Conservation (phyloP, 2,888 invertebrate species). For the Hypselothyrea guttata region DNA sequence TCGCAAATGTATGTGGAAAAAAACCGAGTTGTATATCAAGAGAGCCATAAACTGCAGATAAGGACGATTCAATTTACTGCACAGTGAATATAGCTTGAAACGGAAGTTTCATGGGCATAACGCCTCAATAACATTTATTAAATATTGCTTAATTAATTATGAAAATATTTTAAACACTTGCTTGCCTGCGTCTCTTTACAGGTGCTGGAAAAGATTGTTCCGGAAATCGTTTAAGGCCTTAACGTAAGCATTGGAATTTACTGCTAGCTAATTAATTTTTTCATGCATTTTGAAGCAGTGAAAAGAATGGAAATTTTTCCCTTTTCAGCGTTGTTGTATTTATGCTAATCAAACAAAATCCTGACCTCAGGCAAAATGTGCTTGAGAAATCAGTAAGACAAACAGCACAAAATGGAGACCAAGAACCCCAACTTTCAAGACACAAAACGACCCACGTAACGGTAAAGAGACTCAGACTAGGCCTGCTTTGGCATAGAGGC, state of each 20-base stretch:
- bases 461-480: conserved; percentile 20
- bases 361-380: conserved; percentile 70
- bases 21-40: conserved; percentile 62
- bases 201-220: conserved; percentile 27
- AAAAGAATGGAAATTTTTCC: conserved; percentile 25
- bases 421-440: conserved; percentile 25
- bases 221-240: conserved; percentile 6
- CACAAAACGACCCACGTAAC: conserved; percentile 43
- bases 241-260: conserved; percentile 14
- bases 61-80: conserved; percentile 61
- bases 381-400: conserved; percentile 60
- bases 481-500: not conserved
- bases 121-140: too few species aligned
- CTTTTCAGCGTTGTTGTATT: conserved; percentile 42
- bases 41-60: conserved; percentile 77
- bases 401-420: conserved; percentile 56
- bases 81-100: too few species aligned
- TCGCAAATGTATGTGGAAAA: conserved; percentile 52
- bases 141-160: conserved; percentile 63
- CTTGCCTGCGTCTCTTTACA: conserved; percentile 26
- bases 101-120: too few species aligned
- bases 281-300: conserved; percentile 2
- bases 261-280: conserved; percentile 45
- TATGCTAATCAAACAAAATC: conserved; percentile 76
- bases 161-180: conserved; percentile 35